phyloP scores from a whole-genome alignment of 2,113 vertebrate species.

The Lamprotornis superbus region DNA sequence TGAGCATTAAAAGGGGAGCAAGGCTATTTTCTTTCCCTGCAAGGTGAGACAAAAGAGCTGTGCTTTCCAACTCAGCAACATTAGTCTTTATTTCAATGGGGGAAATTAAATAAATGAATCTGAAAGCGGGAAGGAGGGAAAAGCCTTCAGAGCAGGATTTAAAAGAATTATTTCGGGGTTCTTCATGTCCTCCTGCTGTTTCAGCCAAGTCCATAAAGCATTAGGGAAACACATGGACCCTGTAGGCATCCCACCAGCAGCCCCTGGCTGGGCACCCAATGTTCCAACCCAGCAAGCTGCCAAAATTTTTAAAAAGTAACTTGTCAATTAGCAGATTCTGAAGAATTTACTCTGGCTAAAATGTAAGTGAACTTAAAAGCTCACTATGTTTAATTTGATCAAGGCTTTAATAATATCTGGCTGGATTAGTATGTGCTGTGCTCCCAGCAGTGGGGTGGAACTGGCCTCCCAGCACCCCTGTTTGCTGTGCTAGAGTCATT shows the following conservation, averaged over 20 bases:
- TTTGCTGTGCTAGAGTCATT: background rate
- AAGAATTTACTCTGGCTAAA: background rate
- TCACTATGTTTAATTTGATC: background rate
- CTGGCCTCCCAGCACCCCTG: rapidly evolving
- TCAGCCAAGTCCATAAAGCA: background rate
- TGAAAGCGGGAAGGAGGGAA: background rate
- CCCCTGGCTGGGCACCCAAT: rapidly evolving
- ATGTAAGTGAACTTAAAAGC: background rate
- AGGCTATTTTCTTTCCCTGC: slow-evolving; percentile 30
- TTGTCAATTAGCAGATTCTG: background rate
- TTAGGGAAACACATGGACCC: background rate
- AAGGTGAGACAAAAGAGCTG: background rate
- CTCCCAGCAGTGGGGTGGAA: background rate
- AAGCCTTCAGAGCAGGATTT: background rate
- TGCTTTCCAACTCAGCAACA: background rate
- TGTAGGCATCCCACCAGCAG: background rate
- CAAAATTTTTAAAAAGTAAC: background rate
- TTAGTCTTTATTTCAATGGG: slow-evolving; percentile 10
- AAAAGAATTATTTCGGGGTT: background rate
- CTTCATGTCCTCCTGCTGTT: background rate
- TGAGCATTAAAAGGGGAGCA: slow-evolving; percentile 10
- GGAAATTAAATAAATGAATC: slow-evolving; percentile 2
- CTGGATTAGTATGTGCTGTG: background rate
- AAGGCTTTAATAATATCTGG: background rate
- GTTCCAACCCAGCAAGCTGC: background rate